Evolutionary conservation across 2,888 invertebrate species (phyloP).

Genomic region (Hesperia comma): DNA sequence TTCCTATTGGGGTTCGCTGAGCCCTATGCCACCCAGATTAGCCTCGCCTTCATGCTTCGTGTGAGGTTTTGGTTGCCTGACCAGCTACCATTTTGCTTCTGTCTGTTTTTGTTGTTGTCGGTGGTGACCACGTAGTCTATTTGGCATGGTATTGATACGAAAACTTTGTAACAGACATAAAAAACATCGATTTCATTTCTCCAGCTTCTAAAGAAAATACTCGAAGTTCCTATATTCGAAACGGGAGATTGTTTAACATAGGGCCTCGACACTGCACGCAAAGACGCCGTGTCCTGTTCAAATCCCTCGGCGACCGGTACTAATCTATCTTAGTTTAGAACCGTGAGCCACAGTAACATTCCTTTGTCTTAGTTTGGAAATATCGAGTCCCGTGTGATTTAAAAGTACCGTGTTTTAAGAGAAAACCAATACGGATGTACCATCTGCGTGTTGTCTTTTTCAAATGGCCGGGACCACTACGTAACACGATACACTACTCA

Average conservation of each 20-base stretch:
- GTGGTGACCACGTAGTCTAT: too few species aligned
- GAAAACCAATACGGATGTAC: slow-evolving; percentile 79
- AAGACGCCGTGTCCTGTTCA: slow-evolving; percentile 24
- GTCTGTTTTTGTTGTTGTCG: too few species aligned
- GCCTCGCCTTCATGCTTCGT: too few species aligned
- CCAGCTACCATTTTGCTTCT: too few species aligned
- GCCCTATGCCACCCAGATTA: too few species aligned
- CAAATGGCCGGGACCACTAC: slow-evolving; percentile 69
- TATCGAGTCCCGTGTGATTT: slow-evolving; percentile 79
- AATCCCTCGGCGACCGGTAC: slow-evolving; percentile 54
- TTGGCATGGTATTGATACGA: too few species aligned
- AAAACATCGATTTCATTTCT: too few species aligned
- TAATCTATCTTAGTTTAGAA: slow-evolving; percentile 77
- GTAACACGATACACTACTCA: slow-evolving; percentile 69
- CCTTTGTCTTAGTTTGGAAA: slow-evolving; percentile 73
- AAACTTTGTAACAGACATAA: too few species aligned
- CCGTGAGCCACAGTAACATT: slow-evolving; percentile 56
- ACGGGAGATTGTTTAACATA: slow-evolving; percentile 5
- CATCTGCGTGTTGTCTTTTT: slow-evolving; percentile 79
- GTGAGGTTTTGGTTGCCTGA: too few species aligned
- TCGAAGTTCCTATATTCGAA: neutral
- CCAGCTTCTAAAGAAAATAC: too few species aligned
- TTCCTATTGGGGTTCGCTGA: too few species aligned
- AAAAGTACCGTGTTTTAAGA: slow-evolving; percentile 80
- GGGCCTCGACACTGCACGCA: slow-evolving; percentile 25